Percentiles rank a stretch among this genome's conserved stretches.
These are phyloP conservation scores for Spizaetus ornatus DNA, from an alignment of 2,113 vertebrate species.

Conservation along the genomic window DNA sequence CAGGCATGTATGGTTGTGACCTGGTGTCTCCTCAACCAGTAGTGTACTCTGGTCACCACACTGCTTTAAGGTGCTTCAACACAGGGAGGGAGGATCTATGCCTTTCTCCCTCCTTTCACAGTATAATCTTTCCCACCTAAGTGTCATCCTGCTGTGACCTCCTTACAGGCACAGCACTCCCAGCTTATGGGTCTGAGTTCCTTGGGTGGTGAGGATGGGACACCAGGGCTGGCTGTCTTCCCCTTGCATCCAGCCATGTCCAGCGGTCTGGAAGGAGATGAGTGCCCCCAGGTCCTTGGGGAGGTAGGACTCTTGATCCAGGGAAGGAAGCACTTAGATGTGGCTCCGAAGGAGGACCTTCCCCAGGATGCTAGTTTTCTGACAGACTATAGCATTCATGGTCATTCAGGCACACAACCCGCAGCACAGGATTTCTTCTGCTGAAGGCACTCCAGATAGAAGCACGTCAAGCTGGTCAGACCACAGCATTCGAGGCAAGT, in stretches of 20 bases:
- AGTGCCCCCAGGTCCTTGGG: background rate
- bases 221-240: background rate
- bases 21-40: background rate
- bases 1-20: background rate
- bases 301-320: background rate
- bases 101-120: background rate
- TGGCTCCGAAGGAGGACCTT: background rate
- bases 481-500: background rate
- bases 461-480: background rate
- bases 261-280: background rate
- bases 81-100: background rate
- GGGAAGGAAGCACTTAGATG: background rate
- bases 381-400: background rate
- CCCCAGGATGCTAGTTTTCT: background rate
- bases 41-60: background rate
- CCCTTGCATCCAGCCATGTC: background rate
- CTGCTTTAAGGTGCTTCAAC: background rate
- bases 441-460: background rate
- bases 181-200: background rate
- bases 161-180: background rate
- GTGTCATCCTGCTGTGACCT: background rate
- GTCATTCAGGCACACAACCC: rapidly evolving
- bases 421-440: background rate
- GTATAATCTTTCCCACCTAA: background rate
- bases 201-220: background rate